Base-by-base conservation (phyloP, 2,888 invertebrate genomes). In the Diploptera punctata region DNA sequence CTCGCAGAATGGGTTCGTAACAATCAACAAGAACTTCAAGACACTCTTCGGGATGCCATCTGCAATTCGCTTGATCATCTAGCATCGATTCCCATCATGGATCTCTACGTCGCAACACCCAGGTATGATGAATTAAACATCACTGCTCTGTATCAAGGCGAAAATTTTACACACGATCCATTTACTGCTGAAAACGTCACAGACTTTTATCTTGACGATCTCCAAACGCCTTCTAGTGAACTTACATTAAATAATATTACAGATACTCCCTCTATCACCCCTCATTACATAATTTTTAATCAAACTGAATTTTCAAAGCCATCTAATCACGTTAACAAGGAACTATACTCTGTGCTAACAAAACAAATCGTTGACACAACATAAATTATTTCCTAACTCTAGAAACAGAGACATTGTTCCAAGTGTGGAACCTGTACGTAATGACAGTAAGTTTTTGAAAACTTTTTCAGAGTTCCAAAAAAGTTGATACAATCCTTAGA, bases 1-100 rank as follows among this genome's bases (percentile, higher is more conserved):
- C 79, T 91, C 0, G 88, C 87, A 31, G 86, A 88, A 73, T 93
- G 93, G 93, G 86, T 93, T 84, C 85, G 84, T 47, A 24, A 26
- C 13, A 26, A 71, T 21, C 33, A 33, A 52, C 31, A 65, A 16
- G 13, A 67, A 13, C 43, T 57, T 38, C 52, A 52, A 9, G 16
- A n/a, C 9, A 19, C 47, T 9, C 61, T 68, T 24, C 19, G 57
- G 10, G 78, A 81, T 72, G 81, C 86, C 19, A 76, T 79, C 10
- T 88, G 88, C 77, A 81, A 81, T 24, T 79, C 79, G 38, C 84
- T 84, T 4, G 77, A 80, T 0, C 80, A 82, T 60, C 76, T 83
- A 80, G 80, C 76, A 78, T 79, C 68, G 16, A 47, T 43, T n/a
- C 60, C 67, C 77, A 24, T 74, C 77, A 33, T 79, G 78, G 9